A percentile compares a stretch with the other conserved stretches of the same genome.
Conservation (phyloP, 1,140 invertebrate species). For the Drosophila baimaii region DNA sequence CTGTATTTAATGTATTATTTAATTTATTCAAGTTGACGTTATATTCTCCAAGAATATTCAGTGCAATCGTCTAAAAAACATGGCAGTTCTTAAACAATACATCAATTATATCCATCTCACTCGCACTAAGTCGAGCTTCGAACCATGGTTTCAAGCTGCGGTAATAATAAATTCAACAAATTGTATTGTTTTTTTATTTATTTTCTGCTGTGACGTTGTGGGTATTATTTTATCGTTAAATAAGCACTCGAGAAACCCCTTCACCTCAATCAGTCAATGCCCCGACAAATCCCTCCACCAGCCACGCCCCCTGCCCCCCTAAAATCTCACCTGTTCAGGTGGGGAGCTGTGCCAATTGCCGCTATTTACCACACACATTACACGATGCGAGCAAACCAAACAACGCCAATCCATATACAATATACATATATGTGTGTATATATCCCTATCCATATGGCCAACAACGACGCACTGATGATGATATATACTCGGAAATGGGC, state of each 20-base stretch:
- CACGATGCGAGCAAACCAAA: conserved; percentile 70
- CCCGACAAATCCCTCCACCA: background rate
- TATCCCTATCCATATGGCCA: conserved; percentile 33
- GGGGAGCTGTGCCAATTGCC: conserved; percentile 53
- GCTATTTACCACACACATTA: conserved; percentile 74
- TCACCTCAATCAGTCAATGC: conserved; percentile 55
- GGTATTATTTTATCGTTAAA: background rate
- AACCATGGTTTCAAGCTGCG: too few relatives aligned
- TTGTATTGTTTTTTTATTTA: background rate
- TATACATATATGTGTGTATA: background rate
- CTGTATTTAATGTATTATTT: too few relatives aligned
- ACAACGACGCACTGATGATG: conserved; percentile 41
- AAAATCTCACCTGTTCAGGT: conserved; percentile 18
- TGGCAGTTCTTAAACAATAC: too few relatives aligned
- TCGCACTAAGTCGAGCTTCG: too few relatives aligned
- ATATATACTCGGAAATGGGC: conserved; percentile 45
- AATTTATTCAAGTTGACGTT: too few relatives aligned
- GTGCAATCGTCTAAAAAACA: too few relatives aligned
- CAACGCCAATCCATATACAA: conserved; percentile 64
- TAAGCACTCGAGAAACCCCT: background rate
- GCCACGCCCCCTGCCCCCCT: conserved; percentile 4
- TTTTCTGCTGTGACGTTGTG: background rate
- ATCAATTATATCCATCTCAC: too few relatives aligned
- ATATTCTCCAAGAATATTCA: too few relatives aligned
- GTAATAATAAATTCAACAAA: too few relatives aligned